Base-by-base conservation (phyloP, 1,140 invertebrate species). In the Lerema accius region DNA sequence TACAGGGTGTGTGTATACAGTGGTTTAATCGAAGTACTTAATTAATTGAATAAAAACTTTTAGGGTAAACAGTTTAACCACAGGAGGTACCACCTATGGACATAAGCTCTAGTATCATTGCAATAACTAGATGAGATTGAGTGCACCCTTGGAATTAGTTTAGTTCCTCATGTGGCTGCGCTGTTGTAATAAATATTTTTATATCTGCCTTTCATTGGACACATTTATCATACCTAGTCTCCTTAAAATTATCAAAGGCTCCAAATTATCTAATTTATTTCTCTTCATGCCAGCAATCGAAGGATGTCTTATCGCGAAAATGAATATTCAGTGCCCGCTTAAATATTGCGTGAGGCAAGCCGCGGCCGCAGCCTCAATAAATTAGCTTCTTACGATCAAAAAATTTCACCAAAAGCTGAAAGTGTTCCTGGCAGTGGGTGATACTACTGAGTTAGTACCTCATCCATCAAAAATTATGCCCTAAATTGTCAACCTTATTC, bases 291-390 rank as follows among this genome's bases (percentile, higher is more conserved):
- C 28, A 16, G 56, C 28, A 37, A 59, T 48, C 42, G 28, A 46
- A 46, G 17, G 1, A 19, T 17, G 42, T n/a, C 55, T 59, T 59
- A 59, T 48, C 56, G 14, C 14, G 37, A 11, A 48, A 46, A 48
- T 59, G 56, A 59, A 59, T 59, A 59, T 59, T 59, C 56, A 59
- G 39, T 59, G 48, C 15, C 9, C 23, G 11, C 16, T 35, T 48
- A 48, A 58, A 59, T 59, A 59, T 59, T 59, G 55, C 55, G 55
- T 46, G 17, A 58, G n/a, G n/a, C n/a, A n/a, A n/a, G n/a, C n/a
- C 55, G 28, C 55, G 46, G 55, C 42, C 17, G 42, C 42, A 11
- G 10, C 35, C n/a, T 11, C 42, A 45, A 58, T 58, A 58, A 58
- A 58, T 58, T 58, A 58, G 13, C 23, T 14, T 45, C 53, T 58